Evolutionary conservation across 1,140 invertebrate species (phyloP).

Genomic region (Melanaphis sacchari): DNA sequence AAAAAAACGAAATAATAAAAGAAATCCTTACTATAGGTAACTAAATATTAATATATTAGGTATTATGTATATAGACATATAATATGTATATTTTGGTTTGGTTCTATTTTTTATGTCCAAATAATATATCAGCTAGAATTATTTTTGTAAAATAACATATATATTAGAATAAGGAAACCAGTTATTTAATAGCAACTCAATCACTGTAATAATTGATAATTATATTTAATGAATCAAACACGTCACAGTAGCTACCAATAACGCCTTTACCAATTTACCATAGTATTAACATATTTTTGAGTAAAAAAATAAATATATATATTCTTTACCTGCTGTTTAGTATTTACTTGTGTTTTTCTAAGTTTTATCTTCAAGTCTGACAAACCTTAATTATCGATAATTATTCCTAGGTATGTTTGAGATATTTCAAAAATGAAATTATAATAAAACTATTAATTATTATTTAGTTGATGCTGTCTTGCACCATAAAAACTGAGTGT

Average conservation of each 20-base stretch:
- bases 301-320: neutral
- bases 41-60: neutral
- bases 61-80: too few species aligned
- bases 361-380: neutral
- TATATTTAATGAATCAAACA: neutral
- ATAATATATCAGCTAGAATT: neutral
- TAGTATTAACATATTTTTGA: neutral
- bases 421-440: neutral
- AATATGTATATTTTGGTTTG: neutral
- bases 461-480: neutral
- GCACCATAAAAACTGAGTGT: neutral
- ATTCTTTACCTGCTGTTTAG: neutral
- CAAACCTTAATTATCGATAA: neutral
- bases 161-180: conserved; percentile 17
- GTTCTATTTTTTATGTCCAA: neutral
- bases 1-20: neutral
- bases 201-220: conserved; percentile 30
- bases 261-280: neutral
- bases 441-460: neutral
- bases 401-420: neutral
- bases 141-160: neutral
- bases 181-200: conserved; percentile 28
- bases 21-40: neutral
- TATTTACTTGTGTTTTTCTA: neutral
- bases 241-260: neutral